These are phyloP conservation scores for Molorchus minor DNA, from an alignment of 2,888 invertebrate species.

Conservation along the genomic window DNA sequence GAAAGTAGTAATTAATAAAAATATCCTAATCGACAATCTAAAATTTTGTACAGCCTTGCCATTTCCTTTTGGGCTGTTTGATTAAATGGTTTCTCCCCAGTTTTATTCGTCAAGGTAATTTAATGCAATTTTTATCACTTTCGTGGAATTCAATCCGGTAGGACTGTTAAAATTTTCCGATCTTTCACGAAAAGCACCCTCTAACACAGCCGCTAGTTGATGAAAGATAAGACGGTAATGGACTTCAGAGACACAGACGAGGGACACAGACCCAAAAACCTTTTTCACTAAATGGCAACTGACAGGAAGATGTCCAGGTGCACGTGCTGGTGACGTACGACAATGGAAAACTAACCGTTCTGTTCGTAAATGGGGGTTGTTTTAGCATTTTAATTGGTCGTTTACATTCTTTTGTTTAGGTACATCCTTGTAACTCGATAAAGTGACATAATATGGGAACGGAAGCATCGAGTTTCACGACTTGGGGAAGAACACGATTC, in stretches of 20 bases:
- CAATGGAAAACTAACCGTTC: constrained; percentile 24
- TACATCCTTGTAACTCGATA: constrained; percentile 23
- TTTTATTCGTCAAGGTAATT: too few relatives aligned
- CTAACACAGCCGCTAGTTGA: constrained; percentile 22
- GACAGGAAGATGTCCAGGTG: constrained; percentile 34
- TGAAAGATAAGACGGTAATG: constrained; percentile 45
- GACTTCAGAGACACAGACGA: constrained; percentile 31
- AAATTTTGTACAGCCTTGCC: too few relatives aligned
- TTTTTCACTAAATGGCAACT: constrained; percentile 26
- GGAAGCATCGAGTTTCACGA: constrained; percentile 8
- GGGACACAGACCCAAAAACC: not conserved
- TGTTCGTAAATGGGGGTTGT: constrained; percentile 23
- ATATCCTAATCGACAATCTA: too few relatives aligned
- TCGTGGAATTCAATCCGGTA: too few relatives aligned
- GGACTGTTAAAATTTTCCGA: too few relatives aligned
- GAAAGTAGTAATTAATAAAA: too few relatives aligned
- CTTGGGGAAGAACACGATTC: not conserved
- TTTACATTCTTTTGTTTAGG: constrained; percentile 20
- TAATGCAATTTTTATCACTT: too few relatives aligned
- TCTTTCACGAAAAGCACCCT: too few relatives aligned
- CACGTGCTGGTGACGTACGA: constrained; percentile 19
- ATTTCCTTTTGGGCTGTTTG: too few relatives aligned
- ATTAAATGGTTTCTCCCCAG: too few relatives aligned
- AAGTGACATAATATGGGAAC: constrained; percentile 5
- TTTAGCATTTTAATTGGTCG: constrained; percentile 33